These are phyloP conservation scores for Furnarius figulus DNA, from an alignment of 2,113 vertebrate genomes.

Conservation along the genomic window DNA sequence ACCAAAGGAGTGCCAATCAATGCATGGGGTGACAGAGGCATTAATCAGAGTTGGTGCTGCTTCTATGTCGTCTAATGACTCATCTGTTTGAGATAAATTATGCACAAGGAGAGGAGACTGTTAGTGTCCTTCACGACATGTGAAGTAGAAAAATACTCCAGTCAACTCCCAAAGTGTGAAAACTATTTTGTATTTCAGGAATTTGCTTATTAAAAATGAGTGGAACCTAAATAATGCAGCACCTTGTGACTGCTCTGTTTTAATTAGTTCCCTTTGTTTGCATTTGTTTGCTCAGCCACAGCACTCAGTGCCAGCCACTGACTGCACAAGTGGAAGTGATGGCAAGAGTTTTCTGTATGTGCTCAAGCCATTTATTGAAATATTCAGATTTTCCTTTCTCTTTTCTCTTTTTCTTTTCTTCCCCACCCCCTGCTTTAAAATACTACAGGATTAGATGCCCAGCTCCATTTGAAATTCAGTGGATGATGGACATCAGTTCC, in stretches of 20 bases:
- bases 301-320: neutral
- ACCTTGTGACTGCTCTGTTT: neutral
- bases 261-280: neutral
- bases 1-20: neutral
- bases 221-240: neutral
- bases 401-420: neutral
- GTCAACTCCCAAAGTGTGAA: neutral
- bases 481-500: neutral
- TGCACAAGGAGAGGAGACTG: neutral
- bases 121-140: neutral
- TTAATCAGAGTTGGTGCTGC: neutral
- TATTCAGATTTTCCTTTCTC: neutral
- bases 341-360: neutral
- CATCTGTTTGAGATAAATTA: neutral
- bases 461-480: neutral
- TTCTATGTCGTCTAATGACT: neutral
- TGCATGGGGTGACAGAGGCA: neutral
- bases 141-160: neutral
- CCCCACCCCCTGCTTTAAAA: neutral
- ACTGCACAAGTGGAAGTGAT: neutral
- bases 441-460: neutral
- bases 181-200: neutral
- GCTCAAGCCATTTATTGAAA: neutral
- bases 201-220: neutral
- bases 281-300: neutral